Conservation (phyloP, 1,140 invertebrate species). For the Eufriesea mexicana region DNA sequence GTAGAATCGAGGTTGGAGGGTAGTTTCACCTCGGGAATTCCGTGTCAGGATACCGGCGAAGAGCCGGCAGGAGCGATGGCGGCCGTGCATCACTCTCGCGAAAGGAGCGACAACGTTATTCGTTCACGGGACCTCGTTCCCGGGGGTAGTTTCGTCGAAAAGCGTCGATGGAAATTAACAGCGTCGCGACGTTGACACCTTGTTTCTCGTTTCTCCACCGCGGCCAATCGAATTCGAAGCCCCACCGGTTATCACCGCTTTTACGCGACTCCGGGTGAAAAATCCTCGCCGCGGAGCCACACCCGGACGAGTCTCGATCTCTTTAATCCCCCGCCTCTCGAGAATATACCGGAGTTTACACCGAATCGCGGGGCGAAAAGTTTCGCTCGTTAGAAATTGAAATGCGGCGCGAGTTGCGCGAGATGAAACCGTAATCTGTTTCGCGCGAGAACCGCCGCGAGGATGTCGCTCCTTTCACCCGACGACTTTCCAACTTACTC, state of each 20-base stretch:
- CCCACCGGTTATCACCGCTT: too few relatives aligned
- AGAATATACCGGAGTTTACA: background rate
- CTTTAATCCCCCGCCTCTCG: background rate
- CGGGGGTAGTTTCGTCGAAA: slow-evolving; percentile 61
- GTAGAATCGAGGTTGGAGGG: slow-evolving; percentile 43
- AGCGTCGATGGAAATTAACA: slow-evolving; percentile 63
- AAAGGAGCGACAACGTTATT: slow-evolving; percentile 59
- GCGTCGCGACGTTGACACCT: slow-evolving; percentile 19
- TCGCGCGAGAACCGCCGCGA: background rate
- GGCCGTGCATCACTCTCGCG: slow-evolving; percentile 60
- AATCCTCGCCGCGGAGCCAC: background rate
- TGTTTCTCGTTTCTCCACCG: too few relatives aligned
- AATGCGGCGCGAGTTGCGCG: slow-evolving; percentile 8
- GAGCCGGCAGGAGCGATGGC: slow-evolving; percentile 57
- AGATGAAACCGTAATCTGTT: slow-evolving; percentile 37
- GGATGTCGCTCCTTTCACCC: too few relatives aligned
- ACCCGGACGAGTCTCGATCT: too few relatives aligned
- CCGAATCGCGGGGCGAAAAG: slow-evolving; percentile 11
- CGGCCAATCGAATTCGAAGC: too few relatives aligned
- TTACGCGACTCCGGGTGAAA: background rate
- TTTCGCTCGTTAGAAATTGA: slow-evolving; percentile 39
- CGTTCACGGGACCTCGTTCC: slow-evolving; percentile 58
- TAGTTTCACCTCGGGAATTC: slow-evolving; percentile 64
- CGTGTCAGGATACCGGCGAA: slow-evolving; percentile 46
- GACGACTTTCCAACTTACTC: background rate